Base-by-base conservation (phyloP, 1,140 invertebrate species). In the Drosophila setifemur region DNA sequence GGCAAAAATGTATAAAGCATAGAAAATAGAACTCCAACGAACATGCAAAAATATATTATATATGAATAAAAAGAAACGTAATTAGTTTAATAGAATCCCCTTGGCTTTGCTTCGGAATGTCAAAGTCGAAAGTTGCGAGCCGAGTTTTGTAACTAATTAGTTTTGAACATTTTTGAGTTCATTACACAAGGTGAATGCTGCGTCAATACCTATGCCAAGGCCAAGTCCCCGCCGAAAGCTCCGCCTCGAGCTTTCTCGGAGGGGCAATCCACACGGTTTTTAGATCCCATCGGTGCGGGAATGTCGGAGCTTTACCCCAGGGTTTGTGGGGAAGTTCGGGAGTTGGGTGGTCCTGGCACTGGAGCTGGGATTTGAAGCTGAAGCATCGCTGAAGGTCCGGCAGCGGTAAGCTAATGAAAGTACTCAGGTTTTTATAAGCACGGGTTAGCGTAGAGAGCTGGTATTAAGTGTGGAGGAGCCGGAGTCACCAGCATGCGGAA, bases 371-470 rank as follows among this genome's bases (percentile, higher is more conserved):
- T 42, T 16, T 55, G 26, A 31, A 43, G 54, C 54, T 63, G 72
- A 61, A 14, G 31, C 55, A 45, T 67, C 52, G 70, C 58, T 54
- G 60, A 45, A 33, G 35, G 53, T 42, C 73, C 73, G 47, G 61
- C 71, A 58, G 79, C 49, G 79, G 60, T 83, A 74, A 85, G 79
- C 79, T 83, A 83, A 83, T 83, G 74, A 78, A 83, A 83, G 71
- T 79, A 72, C 79, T 85, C 55, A 63, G 58, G 54, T 71, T 74
- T 82, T 61, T 60, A 48, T 40, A 60, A 45, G 48, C 42, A 44
- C 19, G 69, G 53, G 64, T 81, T 82, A 67, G 77, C 54, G 48
- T 40, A 42, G 70, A 73, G 58, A 53, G 63, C 49, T 85, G 64
- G 58, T 47, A 71, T 85, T 74, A 71, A 67, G 64, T 48, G 58